Base-by-base conservation (phyloP, 92 coral and sea anemone species). In the Pocillopora grandis region DNA sequence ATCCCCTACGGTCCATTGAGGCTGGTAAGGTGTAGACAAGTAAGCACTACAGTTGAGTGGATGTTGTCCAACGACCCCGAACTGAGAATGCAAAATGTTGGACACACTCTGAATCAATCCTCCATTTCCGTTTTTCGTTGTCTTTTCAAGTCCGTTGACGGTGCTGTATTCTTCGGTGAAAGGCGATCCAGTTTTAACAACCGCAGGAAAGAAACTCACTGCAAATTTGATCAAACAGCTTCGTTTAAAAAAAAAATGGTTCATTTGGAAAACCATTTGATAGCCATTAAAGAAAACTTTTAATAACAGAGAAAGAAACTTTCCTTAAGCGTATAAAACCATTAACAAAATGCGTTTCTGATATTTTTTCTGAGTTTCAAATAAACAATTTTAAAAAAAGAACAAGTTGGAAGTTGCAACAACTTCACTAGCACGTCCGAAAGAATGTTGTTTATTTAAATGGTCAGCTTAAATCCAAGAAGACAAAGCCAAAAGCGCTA, bases 61-160 rank as follows among this genome's bases (percentile, higher is more conserved):
- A n/a, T 62, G 74, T 6, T 67, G 86, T 61, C 80, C 52, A 1
- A 73, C 73, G 16, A 31, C 86, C 42, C 57, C 60, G 58, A 62
- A 62, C 57, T 77, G 80, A 17, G 86, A 83, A 49, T 73, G 80
- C 74, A 83, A 52, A 52, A 83, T 74, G 80, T 75, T 83, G 73
- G 86, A 73, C 57, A 73, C 86, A 64, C 74, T 83, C 65, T 83
- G 80, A 62, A 74, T 65, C 49, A 83, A 83, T 19, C 74, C 79
- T 6, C 66, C 80, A 71, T 56, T 74, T 52, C n/a, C 21, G 60
- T 20, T 48, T 74, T 74, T 73, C 42, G 73, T 23, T 48, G 57
- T 20, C 23, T 27, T 49, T 52, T 63, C 80, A 15, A 20, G 48
- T 17, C 59, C 86, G 9, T 64, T 80, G 55, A 49, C 48, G 71